Evolutionary conservation across 2,888 invertebrate genomes (phyloP), one percentile per base, ranked within the genome.

Genomic region (Coleophora deauratella): DNA sequence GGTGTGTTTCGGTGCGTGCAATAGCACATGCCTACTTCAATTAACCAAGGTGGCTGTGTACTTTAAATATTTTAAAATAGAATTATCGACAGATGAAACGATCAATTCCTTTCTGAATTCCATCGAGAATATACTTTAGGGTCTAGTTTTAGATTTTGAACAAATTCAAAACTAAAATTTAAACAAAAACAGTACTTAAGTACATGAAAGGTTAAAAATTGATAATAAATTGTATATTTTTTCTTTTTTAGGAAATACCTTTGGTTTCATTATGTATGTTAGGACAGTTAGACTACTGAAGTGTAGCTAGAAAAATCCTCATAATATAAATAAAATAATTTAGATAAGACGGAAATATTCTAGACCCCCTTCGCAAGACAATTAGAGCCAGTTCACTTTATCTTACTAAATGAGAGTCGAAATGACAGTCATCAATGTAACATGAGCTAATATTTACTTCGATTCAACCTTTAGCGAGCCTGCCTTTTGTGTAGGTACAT

Each of bases 1-100:
- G 80, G 81, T 82, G 76, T 66, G 61, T 74, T 75, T 78, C 74
- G 72, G 77, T 80, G 78, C 62, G 85, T 84, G 85, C 85, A 84
- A 84, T 81, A 85, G 84, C 85, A 84, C 85, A 63, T 72, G 72
- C 68, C 77, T 82, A 84, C 71, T 71, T 64, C 63, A 64, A 65
- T 66, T 66, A 66, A 62, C 57, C 63, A 50, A 68, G 60, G 60
- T 71, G 69, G 67, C 51, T 62, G 67, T 69, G 62, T 69, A 61
- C 56, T 53, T 55, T 64, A 76, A 73, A 73, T 62, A 66, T 69
- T 61, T 57, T 54, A 54, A 56, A 56, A 49, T 62, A 57, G 54
- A 50, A n/a, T n/a, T n/a, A n/a, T n/a, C n/a, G n/a, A n/a, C n/a
- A n/a, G 53, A 51, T 59, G 58, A 59, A 45, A 56, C 58, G 59